These are phyloP conservation scores for Pao palembangensis DNA, from an alignment of 2,113 vertebrate species.

Conservation along the genomic window DNA sequence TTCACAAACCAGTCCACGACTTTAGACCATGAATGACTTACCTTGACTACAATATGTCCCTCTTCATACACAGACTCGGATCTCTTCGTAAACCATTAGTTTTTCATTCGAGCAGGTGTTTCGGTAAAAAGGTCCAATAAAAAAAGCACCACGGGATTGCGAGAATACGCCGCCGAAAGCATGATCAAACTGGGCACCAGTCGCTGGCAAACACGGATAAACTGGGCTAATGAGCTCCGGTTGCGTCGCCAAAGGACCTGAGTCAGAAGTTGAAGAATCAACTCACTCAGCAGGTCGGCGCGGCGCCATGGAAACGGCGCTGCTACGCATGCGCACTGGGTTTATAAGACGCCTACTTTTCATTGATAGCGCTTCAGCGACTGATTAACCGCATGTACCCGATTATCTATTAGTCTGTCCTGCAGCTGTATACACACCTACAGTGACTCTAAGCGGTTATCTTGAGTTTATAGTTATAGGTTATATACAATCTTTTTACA, in stretches of 20 bases:
- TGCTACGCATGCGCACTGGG: constrained; percentile 39
- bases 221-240: no score
- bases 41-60: constrained; percentile 17
- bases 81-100: constrained; percentile 8
- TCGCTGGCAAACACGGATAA: no score
- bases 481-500: no score
- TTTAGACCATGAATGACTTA: constrained; percentile 29
- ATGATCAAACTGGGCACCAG: neutral
- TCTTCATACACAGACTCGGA: constrained; percentile 8
- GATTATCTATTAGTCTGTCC: neutral
- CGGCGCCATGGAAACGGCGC: constrained; percentile 61
- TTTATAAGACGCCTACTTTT: neutral
- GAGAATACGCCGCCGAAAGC: neutral
- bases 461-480: no score
- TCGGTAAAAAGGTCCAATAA: neutral
- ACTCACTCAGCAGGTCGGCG: constrained; percentile 47
- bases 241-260: no score
- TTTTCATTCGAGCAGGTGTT: constrained; percentile 15
- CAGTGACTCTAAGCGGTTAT: no score
- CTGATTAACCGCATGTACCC: neutral
- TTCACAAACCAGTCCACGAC: neutral
- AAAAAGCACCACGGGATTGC: neutral
- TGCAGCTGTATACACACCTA: no score
- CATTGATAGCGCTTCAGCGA: neutral
- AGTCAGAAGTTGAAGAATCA: constrained; percentile 52